Base-by-base conservation (phyloP, 2,888 invertebrate genomes). In the Polydesmus complanatus region DNA sequence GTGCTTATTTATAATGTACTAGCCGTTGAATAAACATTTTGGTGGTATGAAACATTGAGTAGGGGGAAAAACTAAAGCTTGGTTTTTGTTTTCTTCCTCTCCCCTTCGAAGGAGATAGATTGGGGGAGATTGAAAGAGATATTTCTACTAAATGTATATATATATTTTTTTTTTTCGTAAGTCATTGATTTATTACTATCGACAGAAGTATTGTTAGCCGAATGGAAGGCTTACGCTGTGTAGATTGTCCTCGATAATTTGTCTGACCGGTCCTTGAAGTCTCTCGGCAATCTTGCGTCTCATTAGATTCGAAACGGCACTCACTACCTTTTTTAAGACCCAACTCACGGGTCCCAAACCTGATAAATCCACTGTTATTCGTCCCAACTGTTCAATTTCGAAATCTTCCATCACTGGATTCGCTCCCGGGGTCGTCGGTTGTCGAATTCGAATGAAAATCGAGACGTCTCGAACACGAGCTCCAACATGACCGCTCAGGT, bases 341-440 rank as follows among this genome's bases (percentile, higher is more conserved):
- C 63, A 63, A 50, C 61, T 63, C 51, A 61, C 59, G 19, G 63
- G 63, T 18, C 63, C 63, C 47, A 63, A 50, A 3, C 63, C 63
- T 8, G 61, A 54, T 37, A 63, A 49, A 49, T 63, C 61, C 22
- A 63, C 56, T 22, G 58, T 52, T 26, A 61, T 63, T 11, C 61
- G 48, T 1, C 63, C 63, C 26, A 63, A 49, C 8, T 58, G 61
- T 47, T 63, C 63, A 25, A 63, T 63, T 37, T 54, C 48, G 19
- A 63, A 63, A 25, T 58, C 58, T 49, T 63, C 61, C 51, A 63
- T 51, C 55, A 62, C 53, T 11, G 63, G 61, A 37, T 61, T 59
- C 5, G 61, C 54, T 11, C 63, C 63, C 25, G 53, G 54, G 27
- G 59, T 62, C 19, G 50, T 62, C n/a, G 63, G 63, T 27, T 63